phyloP scores from a whole-genome alignment of 2,797 vertebrate genomes.

The Gorsachius magnificus region DNA sequence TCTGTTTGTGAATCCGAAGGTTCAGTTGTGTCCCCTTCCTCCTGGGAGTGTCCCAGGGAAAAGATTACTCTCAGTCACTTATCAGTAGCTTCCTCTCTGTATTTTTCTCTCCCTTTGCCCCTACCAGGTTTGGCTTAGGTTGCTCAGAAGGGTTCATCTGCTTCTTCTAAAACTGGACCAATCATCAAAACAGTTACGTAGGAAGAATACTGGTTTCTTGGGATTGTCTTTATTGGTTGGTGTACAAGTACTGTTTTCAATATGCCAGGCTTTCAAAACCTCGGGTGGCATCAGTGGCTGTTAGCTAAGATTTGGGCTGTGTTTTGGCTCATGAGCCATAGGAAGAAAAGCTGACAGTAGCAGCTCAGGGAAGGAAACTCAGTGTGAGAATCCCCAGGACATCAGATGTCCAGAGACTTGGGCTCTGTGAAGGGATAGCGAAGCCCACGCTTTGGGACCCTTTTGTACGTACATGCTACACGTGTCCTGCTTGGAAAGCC shows the following conservation, averaged over 20 bases:
- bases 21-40: neutral
- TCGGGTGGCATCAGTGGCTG: accelerated
- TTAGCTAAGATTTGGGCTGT: neutral
- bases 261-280: neutral
- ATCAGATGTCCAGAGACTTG: neutral
- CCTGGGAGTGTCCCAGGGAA: neutral
- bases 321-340: neutral
- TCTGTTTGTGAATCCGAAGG: neutral
- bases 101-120: neutral
- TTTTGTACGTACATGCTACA: accelerated
- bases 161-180: neutral
- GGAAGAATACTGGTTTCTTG: neutral
- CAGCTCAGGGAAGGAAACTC: neutral
- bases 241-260: neutral
- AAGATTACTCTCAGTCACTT: neutral
- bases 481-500: neutral
- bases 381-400: neutral
- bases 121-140: neutral
- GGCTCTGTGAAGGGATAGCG: neutral
- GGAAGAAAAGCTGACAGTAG: neutral
- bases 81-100: accelerated
- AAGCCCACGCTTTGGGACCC: neutral
- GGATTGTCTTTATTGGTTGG: neutral
- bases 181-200: neutral
- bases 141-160: neutral